Base-by-base conservation (phyloP, 2,113 vertebrate genomes). In the Sylvilagus bachmani region DNA sequence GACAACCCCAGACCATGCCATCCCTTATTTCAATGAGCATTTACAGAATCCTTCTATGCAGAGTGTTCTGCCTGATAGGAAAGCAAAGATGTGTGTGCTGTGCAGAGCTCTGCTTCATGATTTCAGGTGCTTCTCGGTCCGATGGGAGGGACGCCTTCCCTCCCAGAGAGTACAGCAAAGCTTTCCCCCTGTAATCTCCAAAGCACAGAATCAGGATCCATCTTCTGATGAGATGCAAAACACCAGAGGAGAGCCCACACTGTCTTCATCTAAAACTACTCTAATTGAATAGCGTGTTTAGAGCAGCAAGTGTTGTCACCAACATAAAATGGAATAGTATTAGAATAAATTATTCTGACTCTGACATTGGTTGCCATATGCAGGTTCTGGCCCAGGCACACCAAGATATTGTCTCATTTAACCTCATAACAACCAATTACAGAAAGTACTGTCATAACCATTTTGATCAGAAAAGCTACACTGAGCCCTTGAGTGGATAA, bases 191-290 rank as follows among this genome's bases (percentile, higher is more conserved):
- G 10, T 22, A 24, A 53, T 27, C 21, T 90, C 74, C 51, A 44
- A 53, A 73, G n/a, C 80, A 58, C 67, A 31, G 44, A 7, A 62
- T 36, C 31, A 25, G 29, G 74, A 17, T 25, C 55, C 10, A 31
- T 73, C 62, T 80, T 70, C 44, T 49, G 44, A 3, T 33, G n/a
- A 33, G 19, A 86, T 14, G 36, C 3, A 67, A 61, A 67, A 74
- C 36, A 64, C n/a, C 13, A 25, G 17, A 10, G 69, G 24, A 21
- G 31, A 89, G 16, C 25, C 29, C 6, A 64, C 5, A 3, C 86
- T 62, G 61, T 66, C 66, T 51, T 89, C 33, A 89, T 78, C 36
- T n/a, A 70, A 64, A 85, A 33, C 67, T 78, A 58, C 80, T 93
- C 74, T 79, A 89, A 86, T 10, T 83, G 51, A 75, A 67, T 58